Percentiles rank a stretch among this genome's conserved stretches.
These are phyloP conservation scores for Triplophysa rosa DNA, from an alignment of 2,113 vertebrate species.

Conservation along the genomic window DNA sequence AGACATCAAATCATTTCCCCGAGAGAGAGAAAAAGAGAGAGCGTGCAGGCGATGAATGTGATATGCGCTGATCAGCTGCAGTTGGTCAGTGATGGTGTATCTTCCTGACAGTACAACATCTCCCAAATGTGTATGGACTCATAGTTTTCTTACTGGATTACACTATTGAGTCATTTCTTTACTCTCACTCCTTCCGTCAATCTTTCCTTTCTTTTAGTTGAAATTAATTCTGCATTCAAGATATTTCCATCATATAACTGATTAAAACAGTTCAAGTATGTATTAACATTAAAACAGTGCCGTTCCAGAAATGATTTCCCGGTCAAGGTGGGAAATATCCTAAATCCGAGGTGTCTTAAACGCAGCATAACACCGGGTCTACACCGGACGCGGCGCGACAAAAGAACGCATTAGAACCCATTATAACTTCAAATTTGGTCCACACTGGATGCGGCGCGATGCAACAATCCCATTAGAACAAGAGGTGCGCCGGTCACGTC, in stretches of 20 bases:
- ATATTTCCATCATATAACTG: too few relatives aligned
- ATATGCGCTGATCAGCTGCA: constrained; percentile 60
- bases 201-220: constrained; percentile 44
- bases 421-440: too few relatives aligned
- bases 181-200: constrained; percentile 21
- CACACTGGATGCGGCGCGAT: too few relatives aligned
- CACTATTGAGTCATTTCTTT: constrained; percentile 41
- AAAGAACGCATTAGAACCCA: too few relatives aligned
- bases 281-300: too few relatives aligned
- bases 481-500: too few relatives aligned
- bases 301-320: too few relatives aligned
- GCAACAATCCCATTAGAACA: too few relatives aligned
- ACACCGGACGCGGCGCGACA: too few relatives aligned
- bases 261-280: neutral
- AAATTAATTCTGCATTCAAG: constrained; percentile 12
- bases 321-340: too few relatives aligned
- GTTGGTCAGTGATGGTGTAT: constrained; percentile 64
- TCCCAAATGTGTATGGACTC: constrained; percentile 50
- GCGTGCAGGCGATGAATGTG: constrained; percentile 54
- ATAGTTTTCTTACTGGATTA: constrained; percentile 37
- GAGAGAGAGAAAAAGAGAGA: constrained; percentile 49
- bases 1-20: constrained; percentile 67
- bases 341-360: too few relatives aligned
- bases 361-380: too few relatives aligned
- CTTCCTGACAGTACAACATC: constrained; percentile 62